A percentile compares a stretch with the other conserved stretches of the same genome.
These are phyloP conservation scores for Halictus quadricinctus DNA, from an alignment of 2,888 invertebrate species.

Conservation along the genomic window DNA sequence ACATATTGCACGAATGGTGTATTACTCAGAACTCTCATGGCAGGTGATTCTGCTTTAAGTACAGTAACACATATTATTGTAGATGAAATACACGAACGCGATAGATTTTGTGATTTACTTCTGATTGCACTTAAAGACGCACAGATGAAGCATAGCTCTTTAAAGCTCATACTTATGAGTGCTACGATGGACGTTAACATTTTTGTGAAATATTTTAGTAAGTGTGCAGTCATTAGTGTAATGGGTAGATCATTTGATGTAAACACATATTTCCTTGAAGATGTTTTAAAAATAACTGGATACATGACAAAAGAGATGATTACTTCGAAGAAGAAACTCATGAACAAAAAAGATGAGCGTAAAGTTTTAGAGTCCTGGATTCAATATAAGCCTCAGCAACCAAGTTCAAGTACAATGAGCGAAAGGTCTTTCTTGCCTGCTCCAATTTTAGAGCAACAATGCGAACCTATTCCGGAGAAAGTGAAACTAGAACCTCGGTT, in stretches of 20 bases:
- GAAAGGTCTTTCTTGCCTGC: slow-evolving; percentile 71
- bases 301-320: slow-evolving; percentile 84
- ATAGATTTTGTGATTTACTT: slow-evolving; percentile 96
- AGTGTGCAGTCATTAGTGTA: slow-evolving; percentile 89
- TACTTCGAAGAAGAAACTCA: slow-evolving; percentile 75
- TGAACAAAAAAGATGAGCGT: slow-evolving; percentile 79
- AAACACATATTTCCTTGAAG: slow-evolving; percentile 90
- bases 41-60: slow-evolving; percentile 87
- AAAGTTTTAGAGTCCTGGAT: slow-evolving; percentile 82
- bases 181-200: slow-evolving; percentile 94
- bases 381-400: slow-evolving; percentile 71
- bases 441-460: slow-evolving; percentile 77
- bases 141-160: slow-evolving; percentile 87
- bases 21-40: slow-evolving; percentile 93
- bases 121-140: slow-evolving; percentile 92
- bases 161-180: slow-evolving; percentile 96
- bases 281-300: slow-evolving; percentile 87
- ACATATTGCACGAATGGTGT: slow-evolving; percentile 97
- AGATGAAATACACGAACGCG: slow-evolving; percentile 98
- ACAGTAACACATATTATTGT: slow-evolving; percentile 93
- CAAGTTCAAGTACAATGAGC: slow-evolving; percentile 50
- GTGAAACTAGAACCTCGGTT: slow-evolving; percentile 83
- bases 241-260: slow-evolving; percentile 91
- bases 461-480: slow-evolving; percentile 81
- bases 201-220: slow-evolving; percentile 92